A percentile compares a stretch with the other conserved stretches of the same genome.
Evolutionary conservation across 1,140 invertebrate species (phyloP).

Genomic region (Drosophila willistoni): DNA sequence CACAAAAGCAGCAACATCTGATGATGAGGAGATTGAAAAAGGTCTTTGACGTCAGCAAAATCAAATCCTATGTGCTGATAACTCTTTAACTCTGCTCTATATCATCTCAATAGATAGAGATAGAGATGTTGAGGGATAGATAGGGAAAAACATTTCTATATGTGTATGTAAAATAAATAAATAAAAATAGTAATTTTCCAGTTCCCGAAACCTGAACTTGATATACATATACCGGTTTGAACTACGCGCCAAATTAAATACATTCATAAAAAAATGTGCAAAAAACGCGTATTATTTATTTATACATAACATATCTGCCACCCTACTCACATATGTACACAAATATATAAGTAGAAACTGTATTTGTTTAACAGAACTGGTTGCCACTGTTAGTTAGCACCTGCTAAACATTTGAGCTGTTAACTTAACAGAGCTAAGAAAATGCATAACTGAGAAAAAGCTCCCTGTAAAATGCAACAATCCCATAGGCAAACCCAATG

Average conservation of each 20-base stretch:
- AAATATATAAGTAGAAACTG: background rate
- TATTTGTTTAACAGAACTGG: slow-evolving; percentile 4
- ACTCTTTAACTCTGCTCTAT: background rate
- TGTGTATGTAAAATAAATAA: background rate
- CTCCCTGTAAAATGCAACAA: slow-evolving; percentile 1
- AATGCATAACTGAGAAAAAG: background rate
- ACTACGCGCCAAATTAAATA: background rate
- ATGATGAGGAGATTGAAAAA: background rate
- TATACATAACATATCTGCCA: background rate
- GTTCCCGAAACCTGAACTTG: slow-evolving; percentile 11
- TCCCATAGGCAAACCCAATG: background rate
- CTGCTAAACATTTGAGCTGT: slow-evolving; percentile 1
- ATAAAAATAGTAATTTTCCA: slow-evolving; percentile 2
- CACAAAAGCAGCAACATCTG: background rate
- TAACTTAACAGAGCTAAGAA: background rate
- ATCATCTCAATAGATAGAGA: background rate
- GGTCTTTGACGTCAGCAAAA: slow-evolving; percentile 12
- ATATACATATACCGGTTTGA: no score
- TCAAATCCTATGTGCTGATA: background rate
- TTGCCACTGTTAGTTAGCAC: background rate
- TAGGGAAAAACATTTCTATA: background rate
- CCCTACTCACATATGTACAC: no score
- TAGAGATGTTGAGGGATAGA: background rate
- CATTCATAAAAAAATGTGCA: background rate
- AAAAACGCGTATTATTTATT: no score